Evolutionary conservation across 2,113 vertebrate genomes (phyloP).

Genomic region (Embiotoca jacksoni): DNA sequence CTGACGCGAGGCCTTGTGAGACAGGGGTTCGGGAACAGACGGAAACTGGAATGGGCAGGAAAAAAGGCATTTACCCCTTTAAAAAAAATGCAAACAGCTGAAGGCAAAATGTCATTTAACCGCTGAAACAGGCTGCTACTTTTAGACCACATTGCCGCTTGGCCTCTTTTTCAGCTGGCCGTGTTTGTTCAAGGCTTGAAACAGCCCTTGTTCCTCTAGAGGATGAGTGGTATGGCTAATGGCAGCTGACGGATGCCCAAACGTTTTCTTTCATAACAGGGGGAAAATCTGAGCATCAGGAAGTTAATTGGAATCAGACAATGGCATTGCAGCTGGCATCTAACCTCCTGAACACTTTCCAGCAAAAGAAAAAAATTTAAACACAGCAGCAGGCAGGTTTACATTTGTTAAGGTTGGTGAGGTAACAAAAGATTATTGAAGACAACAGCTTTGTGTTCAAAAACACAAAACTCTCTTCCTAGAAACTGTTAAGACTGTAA

Average conservation of each 20-base stretch:
- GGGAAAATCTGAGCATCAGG: not conserved
- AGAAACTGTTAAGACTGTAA: not conserved
- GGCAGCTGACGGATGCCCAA: not conserved
- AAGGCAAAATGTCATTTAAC: slow-evolving; percentile 52
- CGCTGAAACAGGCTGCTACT: slow-evolving; percentile 23
- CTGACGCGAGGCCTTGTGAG: slow-evolving; percentile 56
- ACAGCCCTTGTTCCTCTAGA: not conserved
- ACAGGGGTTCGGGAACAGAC: slow-evolving; percentile 43
- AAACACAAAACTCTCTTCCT: not conserved
- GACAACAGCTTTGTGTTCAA: slow-evolving; percentile 17
- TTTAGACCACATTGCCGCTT: not conserved
- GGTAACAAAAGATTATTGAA: not conserved
- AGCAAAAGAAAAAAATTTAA: not conserved
- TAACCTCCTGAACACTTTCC: not conserved
- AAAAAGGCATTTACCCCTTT: slow-evolving; percentile 52
- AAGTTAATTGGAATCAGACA: not conserved
- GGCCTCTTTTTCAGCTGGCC: slow-evolving; percentile 15
- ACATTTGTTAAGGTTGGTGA: not conserved
- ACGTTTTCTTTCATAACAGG: not conserved
- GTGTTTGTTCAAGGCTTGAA: not conserved
- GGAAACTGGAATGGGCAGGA: slow-evolving; percentile 63
- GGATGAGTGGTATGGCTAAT: not conserved
- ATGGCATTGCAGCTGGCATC: not conserved
- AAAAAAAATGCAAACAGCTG: slow-evolving; percentile 54
- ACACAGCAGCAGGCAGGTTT: slow-evolving; percentile 5